phyloP scores from a whole-genome alignment of 37 sponge, comb jelly and placozoan species.

The Ianthella basta region DNA sequence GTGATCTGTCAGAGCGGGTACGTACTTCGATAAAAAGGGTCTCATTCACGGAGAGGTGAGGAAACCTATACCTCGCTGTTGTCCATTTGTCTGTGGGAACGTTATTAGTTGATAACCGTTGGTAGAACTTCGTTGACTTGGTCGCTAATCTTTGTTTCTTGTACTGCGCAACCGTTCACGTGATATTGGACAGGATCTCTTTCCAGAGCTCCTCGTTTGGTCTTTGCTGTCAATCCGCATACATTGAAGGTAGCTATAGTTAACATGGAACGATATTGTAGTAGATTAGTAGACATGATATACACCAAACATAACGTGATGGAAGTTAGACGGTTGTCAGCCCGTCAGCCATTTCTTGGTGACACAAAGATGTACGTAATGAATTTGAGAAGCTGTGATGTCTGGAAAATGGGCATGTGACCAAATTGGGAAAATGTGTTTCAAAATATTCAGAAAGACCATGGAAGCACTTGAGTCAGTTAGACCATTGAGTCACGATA shows the following conservation, averaged over 20 bases:
- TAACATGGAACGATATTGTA: conserved; percentile 27
- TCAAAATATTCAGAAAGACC: no score
- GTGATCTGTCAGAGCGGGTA: no score
- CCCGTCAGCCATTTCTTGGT: conserved; percentile 31
- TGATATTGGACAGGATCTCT: conserved; percentile 2
- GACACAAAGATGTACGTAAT: no score
- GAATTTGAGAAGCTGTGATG: no score
- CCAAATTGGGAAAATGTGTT: no score
- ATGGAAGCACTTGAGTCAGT: no score
- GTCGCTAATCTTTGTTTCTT: background rate
- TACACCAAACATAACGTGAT: background rate
- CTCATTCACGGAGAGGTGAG: background rate
- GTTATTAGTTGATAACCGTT: conserved; percentile 3
- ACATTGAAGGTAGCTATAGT: conserved; percentile 22
- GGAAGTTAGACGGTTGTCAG: background rate
- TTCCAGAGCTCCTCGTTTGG: conserved; percentile 11
- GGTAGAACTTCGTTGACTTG: conserved; percentile 10
- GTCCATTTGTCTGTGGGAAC: conserved; percentile 13
- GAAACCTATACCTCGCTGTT: conserved; percentile 8
- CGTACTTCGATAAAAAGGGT: conserved; percentile 18
- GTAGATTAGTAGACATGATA: conserved; percentile 20
- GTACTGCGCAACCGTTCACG: background rate
- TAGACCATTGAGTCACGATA: conserved; percentile 39
- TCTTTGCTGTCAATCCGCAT: conserved; percentile 12
- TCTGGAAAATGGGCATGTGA: no score